Conservation (phyloP, 2,888 invertebrate genomes). For the Torymus auratus region DNA sequence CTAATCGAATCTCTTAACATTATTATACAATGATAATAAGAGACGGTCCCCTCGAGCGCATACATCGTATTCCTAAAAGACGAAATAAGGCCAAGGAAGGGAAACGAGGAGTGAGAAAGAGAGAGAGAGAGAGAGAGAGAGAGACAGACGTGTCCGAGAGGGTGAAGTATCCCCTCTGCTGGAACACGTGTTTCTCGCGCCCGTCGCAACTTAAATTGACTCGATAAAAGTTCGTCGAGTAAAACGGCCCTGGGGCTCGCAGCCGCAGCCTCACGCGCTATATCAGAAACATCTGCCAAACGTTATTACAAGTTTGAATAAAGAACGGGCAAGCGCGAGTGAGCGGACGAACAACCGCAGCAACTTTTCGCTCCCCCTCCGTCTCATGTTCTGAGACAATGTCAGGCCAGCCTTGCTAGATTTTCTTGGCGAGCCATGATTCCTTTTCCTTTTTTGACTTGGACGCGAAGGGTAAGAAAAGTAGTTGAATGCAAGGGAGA, state of each 20-base stretch:
- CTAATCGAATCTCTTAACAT: conserved; percentile 59
- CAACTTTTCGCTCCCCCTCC: conserved; percentile 49
- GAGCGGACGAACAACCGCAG: conserved; percentile 26
- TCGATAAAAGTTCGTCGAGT: conserved; percentile 76
- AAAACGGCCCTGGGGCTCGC: conserved; percentile 69
- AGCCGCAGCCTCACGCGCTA: conserved; percentile 62
- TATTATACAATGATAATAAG: conserved; percentile 59
- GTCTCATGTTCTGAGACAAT: conserved; percentile 27
- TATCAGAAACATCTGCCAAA: conserved; percentile 77
- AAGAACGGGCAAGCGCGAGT: conserved; percentile 69
- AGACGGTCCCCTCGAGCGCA: background rate
- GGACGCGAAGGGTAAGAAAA: conserved; percentile 3
- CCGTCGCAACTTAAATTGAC: conserved; percentile 76
- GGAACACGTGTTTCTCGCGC: conserved; percentile 45
- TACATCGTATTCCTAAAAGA: background rate
- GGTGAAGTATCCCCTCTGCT: conserved; percentile 53
- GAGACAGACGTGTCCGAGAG: conserved; percentile 49
- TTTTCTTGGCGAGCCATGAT: conserved; percentile 10
- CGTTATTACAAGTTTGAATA: conserved; percentile 77
- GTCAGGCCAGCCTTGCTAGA: conserved; percentile 8
- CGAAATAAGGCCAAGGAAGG: background rate
- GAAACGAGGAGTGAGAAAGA: conserved; percentile 34
- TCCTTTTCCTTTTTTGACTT: background rate
- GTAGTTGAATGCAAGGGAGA: conserved; percentile 48
- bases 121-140: conserved; percentile 33